phyloP scores from a whole-genome alignment of 1,140 invertebrate genomes.

The Drosophila repletoides region DNA sequence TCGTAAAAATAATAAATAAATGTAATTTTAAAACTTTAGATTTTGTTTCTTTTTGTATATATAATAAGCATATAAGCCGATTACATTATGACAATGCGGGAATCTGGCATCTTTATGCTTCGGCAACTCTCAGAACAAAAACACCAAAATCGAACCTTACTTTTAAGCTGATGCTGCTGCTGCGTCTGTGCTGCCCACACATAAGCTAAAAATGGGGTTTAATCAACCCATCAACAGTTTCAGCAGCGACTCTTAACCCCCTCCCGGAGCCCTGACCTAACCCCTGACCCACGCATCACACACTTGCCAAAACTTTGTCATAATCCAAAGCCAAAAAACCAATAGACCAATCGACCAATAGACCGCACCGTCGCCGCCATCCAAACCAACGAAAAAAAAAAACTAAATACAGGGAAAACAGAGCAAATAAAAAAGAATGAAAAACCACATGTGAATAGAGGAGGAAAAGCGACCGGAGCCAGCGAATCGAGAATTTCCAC shows the following conservation, averaged over 20 bases:
- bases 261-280: too few relatives aligned
- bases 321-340: constrained; percentile 80
- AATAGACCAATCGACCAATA: constrained; percentile 61
- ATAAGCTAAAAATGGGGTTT: neutral
- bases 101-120: constrained; percentile 28
- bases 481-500: constrained; percentile 29
- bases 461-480: neutral
- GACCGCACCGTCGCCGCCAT: constrained; percentile 27
- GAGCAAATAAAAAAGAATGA: constrained; percentile 4
- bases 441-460: constrained; percentile 26
- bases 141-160: constrained; percentile 1
- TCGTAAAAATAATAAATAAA: too few relatives aligned
- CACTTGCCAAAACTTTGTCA: constrained; percentile 56
- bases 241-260: neutral
- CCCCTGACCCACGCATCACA: constrained; percentile 9
- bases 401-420: neutral
- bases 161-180: too few relatives aligned
- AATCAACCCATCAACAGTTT: constrained; percentile 23
- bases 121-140: neutral
- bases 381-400: constrained; percentile 1
- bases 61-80: constrained; percentile 20
- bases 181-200: constrained; percentile 8
- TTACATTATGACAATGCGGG: constrained; percentile 37
- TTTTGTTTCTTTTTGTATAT: neutral
- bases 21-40: too few relatives aligned